Percentiles rank a stretch among this genome's conserved stretches.
Evolutionary conservation across 2,888 invertebrate species (phyloP).

Genomic region (Tenthredo notha): DNA sequence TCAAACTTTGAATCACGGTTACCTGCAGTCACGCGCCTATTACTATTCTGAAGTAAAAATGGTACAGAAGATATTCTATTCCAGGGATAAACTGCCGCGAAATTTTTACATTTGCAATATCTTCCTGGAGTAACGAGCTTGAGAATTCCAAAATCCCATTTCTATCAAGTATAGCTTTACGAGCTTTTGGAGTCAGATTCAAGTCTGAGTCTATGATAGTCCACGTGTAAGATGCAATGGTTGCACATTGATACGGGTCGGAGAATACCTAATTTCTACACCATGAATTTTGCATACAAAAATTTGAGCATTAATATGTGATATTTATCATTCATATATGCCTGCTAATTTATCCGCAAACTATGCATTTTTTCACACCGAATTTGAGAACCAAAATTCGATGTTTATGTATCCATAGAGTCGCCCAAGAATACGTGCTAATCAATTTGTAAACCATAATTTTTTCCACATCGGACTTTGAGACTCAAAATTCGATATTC

Average conservation of each 20-base stretch:
- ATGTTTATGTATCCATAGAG: not conserved
- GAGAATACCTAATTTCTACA: not conserved
- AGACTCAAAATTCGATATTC: not conserved
- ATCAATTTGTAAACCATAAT: not conserved
- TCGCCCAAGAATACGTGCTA: not conserved
- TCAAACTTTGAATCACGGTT: constrained; percentile 28
- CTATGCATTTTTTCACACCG: not conserved
- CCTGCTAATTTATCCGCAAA: not conserved
- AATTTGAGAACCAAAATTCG: not conserved
- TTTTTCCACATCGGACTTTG: not conserved
- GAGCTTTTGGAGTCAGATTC: not conserved
- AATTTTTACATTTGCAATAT: not conserved
- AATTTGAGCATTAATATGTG: not conserved
- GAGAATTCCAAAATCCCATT: not conserved
- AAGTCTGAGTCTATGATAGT: not conserved
- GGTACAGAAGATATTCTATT: not conserved
- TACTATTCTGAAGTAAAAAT: not conserved
- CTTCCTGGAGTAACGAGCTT: not conserved
- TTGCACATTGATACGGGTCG: not conserved
- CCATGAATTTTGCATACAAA: not conserved
- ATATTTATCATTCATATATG: not conserved
- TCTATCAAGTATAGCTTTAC: not conserved
- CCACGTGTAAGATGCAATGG: not conserved
- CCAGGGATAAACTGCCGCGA: not conserved
- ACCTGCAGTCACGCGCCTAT: not conserved